A percentile compares a stretch with the other conserved stretches of the same genome.
Evolutionary conservation across 1,140 invertebrate species (phyloP).

Genomic region (Rhagoletis pomonella): DNA sequence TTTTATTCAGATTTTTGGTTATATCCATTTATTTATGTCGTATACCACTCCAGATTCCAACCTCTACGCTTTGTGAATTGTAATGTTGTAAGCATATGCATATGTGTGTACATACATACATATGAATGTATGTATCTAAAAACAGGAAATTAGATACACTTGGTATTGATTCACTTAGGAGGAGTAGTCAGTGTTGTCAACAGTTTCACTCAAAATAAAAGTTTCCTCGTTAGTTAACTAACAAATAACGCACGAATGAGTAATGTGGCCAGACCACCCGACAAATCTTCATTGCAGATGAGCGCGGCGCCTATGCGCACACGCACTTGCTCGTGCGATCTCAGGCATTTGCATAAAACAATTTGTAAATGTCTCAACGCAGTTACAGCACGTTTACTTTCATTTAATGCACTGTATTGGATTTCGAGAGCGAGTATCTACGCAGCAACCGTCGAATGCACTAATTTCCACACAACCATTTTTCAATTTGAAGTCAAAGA

Average conservation of each 20-base stretch:
- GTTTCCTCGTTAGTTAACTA: neutral
- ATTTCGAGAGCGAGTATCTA: neutral
- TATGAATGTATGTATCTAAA: too few species aligned
- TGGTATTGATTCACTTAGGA: neutral
- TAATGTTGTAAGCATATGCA: too few species aligned
- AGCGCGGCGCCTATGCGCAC: neutral
- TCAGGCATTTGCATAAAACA: neutral
- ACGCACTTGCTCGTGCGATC: neutral
- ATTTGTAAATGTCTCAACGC: slow-evolving; percentile 14
- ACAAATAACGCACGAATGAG: neutral
- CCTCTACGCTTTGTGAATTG: too few species aligned
- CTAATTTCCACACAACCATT: slow-evolving; percentile 7
- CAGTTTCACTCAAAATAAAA: neutral
- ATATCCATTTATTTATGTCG: too few species aligned
- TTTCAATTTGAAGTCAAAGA: neutral
- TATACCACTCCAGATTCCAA: too few species aligned
- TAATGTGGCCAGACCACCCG: neutral
- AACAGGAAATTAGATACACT: too few species aligned
- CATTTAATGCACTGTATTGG: neutral
- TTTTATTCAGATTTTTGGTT: too few species aligned
- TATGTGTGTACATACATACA: too few species aligned
- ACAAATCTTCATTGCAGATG: neutral
- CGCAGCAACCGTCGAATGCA: neutral
- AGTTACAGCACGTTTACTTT: neutral
- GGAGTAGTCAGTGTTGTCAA: neutral